These are phyloP conservation scores for Sphenopsis melanotis DNA, from an alignment of 2,797 vertebrate genomes.

Conservation along the genomic window DNA sequence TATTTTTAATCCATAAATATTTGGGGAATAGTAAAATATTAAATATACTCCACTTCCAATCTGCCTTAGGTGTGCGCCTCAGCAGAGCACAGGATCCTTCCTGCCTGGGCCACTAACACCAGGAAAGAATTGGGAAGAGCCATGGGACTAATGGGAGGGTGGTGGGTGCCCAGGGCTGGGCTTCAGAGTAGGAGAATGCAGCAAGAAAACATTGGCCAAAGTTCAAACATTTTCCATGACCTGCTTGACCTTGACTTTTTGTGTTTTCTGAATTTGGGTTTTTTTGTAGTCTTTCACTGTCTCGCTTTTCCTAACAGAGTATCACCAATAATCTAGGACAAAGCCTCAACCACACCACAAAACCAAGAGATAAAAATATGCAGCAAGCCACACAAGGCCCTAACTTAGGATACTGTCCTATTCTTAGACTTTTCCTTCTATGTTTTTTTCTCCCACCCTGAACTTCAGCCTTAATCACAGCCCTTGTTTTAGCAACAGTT, in stretches of 20 bases:
- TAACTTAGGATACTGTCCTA: not conserved
- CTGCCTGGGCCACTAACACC: not conserved
- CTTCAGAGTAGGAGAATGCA: not conserved
- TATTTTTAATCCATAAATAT: not conserved
- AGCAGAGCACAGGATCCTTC: not conserved
- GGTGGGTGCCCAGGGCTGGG: not conserved
- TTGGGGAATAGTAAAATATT: not conserved
- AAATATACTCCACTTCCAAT: not conserved
- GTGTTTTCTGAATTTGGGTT: not conserved
- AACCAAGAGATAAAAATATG: not conserved
- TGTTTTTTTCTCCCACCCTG: not conserved
- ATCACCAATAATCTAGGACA: not conserved
- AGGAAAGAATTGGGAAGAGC: not conserved
- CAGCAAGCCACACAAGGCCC: not conserved
- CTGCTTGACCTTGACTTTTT: not conserved
- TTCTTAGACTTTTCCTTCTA: not conserved
- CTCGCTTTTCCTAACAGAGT: not conserved
- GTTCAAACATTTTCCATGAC: not conserved
- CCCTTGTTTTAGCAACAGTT: not conserved
- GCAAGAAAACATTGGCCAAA: not conserved
- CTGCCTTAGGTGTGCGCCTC: not conserved
- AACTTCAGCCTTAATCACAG: slow-evolving; percentile 26
- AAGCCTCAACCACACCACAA: not conserved
- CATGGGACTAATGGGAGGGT: not conserved
- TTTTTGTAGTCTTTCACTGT: not conserved